These are phyloP conservation scores for Oreochromis niloticus DNA, from an alignment of 2,113 vertebrate species.

Conservation along the genomic window DNA sequence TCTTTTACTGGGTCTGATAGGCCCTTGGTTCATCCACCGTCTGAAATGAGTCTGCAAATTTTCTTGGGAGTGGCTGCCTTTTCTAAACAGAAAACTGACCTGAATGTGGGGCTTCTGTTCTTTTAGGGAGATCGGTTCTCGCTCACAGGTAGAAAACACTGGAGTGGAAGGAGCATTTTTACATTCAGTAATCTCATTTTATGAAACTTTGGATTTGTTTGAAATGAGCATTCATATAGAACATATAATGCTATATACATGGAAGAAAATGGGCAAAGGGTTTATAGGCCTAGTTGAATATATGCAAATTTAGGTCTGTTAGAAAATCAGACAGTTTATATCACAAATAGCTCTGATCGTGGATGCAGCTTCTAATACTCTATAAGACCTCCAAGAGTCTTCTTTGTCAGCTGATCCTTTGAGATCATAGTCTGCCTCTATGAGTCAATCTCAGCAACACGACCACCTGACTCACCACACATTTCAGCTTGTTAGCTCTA, in stretches of 20 bases:
- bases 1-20: background rate
- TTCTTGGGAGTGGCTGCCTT: accelerated
- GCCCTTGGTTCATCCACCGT: accelerated
- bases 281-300: background rate
- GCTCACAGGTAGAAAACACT: background rate
- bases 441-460: accelerated
- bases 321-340: background rate
- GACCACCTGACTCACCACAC: background rate
- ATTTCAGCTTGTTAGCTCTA: background rate
- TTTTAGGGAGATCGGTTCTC: background rate
- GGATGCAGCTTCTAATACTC: background rate
- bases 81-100: background rate
- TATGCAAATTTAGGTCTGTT: background rate
- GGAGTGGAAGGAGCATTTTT: background rate
- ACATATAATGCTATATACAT: background rate
- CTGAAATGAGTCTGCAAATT: background rate
- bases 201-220: background rate
- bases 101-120: background rate
- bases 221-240: background rate
- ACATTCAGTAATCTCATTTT: background rate
- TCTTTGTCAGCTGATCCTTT: accelerated
- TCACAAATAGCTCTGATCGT: accelerated
- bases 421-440: background rate
- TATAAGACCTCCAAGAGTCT: background rate
- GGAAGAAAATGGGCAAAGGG: background rate